Conservation (phyloP, 1,140 invertebrate genomes). For the Drosophila jambulina region DNA sequence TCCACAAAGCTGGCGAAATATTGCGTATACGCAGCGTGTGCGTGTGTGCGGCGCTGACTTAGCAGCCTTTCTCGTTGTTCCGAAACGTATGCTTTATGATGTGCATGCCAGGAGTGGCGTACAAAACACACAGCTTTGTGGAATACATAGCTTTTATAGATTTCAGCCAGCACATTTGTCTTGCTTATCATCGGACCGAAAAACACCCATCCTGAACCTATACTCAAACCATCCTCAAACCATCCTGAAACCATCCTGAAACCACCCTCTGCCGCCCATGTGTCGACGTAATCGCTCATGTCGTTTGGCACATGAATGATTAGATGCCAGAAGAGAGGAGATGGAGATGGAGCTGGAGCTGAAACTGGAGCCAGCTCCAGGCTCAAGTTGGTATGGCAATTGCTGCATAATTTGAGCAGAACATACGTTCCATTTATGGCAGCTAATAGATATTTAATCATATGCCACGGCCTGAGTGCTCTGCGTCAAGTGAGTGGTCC, state of each 20-base stretch:
- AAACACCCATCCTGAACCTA: background rate
- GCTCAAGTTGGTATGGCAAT: slow-evolving; percentile 34
- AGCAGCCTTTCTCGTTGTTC: slow-evolving; percentile 64
- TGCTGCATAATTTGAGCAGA: slow-evolving; percentile 66
- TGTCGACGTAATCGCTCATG: slow-evolving; percentile 77
- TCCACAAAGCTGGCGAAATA: slow-evolving; percentile 63
- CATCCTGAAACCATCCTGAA: too few relatives aligned
- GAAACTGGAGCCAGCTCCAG: slow-evolving; percentile 4
- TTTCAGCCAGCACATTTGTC: slow-evolving; percentile 77
- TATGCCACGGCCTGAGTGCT: slow-evolving; percentile 35
- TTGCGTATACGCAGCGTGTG: slow-evolving; percentile 62
- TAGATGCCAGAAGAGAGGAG: slow-evolving; percentile 46
- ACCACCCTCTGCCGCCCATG: slow-evolving; percentile 22
- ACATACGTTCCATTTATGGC: slow-evolving; percentile 58
- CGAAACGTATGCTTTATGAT: slow-evolving; percentile 72
- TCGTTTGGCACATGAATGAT: slow-evolving; percentile 79
- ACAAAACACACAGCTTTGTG: slow-evolving; percentile 36
- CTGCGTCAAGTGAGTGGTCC: slow-evolving; percentile 45
- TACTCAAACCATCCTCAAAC: too few relatives aligned
- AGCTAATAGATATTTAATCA: slow-evolving; percentile 71
- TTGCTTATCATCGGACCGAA: slow-evolving; percentile 63
- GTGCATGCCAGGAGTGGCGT: slow-evolving; percentile 51
- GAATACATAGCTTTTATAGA: slow-evolving; percentile 68
- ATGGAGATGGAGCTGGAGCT: background rate
- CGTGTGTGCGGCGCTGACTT: slow-evolving; percentile 54